Base-by-base conservation (phyloP, 2,113 vertebrate genomes). In the Tachycineta bicolor region DNA sequence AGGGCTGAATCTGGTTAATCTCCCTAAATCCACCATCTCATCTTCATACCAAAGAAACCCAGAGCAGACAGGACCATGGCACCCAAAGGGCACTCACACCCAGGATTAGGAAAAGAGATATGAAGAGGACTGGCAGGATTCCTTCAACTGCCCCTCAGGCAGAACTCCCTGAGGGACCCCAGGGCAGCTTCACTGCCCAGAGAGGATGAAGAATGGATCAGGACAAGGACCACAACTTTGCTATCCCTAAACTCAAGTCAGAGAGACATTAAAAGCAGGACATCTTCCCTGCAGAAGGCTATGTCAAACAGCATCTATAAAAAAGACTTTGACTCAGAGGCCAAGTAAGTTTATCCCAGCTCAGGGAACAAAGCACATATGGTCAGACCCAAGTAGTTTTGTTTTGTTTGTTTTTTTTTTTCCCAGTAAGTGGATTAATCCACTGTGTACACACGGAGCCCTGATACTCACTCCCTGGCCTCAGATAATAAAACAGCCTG, bases 401-500 rank as follows among this genome's bases (percentile, higher is more conserved):
- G 19, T 46, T 67, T 21, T 39, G 4, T 37, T 37, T 37, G 37
- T 0, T 39, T 62, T 31, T 10, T 31, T 10, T 16, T 10, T 53
- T 43, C 16, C 14, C 19, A 14, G 4, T 18, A 39, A 79, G 8
- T 1, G 52, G 75, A 89, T 43, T 55, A 81, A 82, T 2, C 5
- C 24, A 49, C 11, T 73, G 15, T 13, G 44, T 44, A 44, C 56
- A 60, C 63, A 59, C 0, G 0, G 46, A 71, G 15, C 0, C 1
- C 25, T n/a, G 29, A 46, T 11, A 65, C 12, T 26, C 33, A 53
- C 7, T n/a, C 24, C 44, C 44, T 46, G 58, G 47, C n/a, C 68
- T 53, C 50, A 11, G 39, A 39, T 14, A 83, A 80, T 7, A 11
- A n/a, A 73, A 28, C 25, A 70, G 37, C 10, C 52, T 12, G 12